Evolutionary conservation across 2,113 vertebrate genomes (phyloP).

Genomic region (Amphiprion percula): DNA sequence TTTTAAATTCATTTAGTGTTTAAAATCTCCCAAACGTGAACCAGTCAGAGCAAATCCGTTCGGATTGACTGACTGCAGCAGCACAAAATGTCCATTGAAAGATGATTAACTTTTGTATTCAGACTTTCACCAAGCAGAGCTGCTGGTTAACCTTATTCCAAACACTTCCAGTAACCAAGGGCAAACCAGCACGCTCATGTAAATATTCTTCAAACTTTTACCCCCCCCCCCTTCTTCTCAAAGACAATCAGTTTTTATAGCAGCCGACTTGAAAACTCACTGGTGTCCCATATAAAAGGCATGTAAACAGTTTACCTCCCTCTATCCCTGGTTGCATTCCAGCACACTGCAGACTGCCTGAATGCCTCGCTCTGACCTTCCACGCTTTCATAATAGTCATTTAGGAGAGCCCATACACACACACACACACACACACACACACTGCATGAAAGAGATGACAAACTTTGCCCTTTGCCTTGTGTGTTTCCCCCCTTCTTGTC

Average conservation of each 20-base stretch:
- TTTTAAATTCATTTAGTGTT: neutral
- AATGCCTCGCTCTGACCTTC: constrained; percentile 62
- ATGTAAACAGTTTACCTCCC: constrained; percentile 64
- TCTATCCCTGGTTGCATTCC: constrained; percentile 67
- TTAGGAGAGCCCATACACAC: constrained; percentile 41
- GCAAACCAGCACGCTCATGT: neutral
- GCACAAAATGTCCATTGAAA: constrained; percentile 41
- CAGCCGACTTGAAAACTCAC: constrained; percentile 12
- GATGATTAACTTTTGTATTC: constrained; percentile 59
- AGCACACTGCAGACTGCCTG: constrained; percentile 48
- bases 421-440: constrained; percentile 35
- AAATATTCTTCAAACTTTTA: neutral
- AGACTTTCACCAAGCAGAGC: constrained; percentile 8
- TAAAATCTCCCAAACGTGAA: constrained; percentile 27
- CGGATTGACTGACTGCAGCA: constrained; percentile 24
- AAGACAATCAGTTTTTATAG: constrained; percentile 4
- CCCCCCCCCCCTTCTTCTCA: too few species aligned
- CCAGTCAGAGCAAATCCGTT: constrained; percentile 19
- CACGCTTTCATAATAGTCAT: constrained; percentile 55
- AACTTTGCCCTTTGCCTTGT: constrained; percentile 64
- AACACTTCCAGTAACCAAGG: neutral
- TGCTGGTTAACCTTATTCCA: constrained; percentile 17
- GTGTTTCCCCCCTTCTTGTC: constrained; percentile 37
- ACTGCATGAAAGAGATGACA: constrained; percentile 50
- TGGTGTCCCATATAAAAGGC: constrained; percentile 28